Base-by-base conservation (phyloP, 2,888 invertebrate genomes). In the Barypeithes pellucidus region DNA sequence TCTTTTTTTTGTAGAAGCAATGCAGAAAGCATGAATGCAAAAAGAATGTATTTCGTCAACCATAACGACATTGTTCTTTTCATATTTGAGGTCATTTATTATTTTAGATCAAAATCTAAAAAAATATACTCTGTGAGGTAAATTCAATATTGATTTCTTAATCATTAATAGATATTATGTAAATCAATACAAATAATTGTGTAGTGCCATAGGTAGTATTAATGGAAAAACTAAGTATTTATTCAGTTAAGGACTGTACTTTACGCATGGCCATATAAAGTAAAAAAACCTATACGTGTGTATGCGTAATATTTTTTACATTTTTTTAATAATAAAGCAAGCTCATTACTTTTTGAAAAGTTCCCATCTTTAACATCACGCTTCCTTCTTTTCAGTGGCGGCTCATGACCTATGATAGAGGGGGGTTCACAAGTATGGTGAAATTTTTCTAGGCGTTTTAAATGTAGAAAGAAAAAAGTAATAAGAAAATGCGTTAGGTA, bases 31-130 rank as follows among this genome's bases (percentile, higher is more conserved):
- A 63, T 47, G 20, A 63, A 50, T 24, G 18, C 47, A 63, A 63
- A 63, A 50, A 33, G 22, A 36, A 33, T 63, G 50, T 33, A 20
- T 33, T 50, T 36, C 36, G 24, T 63, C 47, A 22, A 63, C 50
- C 63, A 50, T 47, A 36, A 50, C 63, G 63, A 50, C 63, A 63
- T 63, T 63, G 63, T 63, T 63, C 47, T 63, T 50, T 63, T 50
- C 47, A 36, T 16, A 5, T 36, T 57, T 57, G 33, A 57, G 54
- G 54, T 57, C 33, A 57, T n/a, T 57, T 33, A 29, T 57, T 50
- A 50, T 33, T 57, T 57, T 16, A 57, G 16, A 1, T 33, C 5
- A 57, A 33, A 57, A 33, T 9, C 1, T 9, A 14, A 57, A 57
- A 57, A 33, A 50, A 8, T 29, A 1, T 0, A 9, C 18, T 24